phyloP scores from a whole-genome alignment of 2,888 invertebrate species.

The Stenichneumon culpator region DNA sequence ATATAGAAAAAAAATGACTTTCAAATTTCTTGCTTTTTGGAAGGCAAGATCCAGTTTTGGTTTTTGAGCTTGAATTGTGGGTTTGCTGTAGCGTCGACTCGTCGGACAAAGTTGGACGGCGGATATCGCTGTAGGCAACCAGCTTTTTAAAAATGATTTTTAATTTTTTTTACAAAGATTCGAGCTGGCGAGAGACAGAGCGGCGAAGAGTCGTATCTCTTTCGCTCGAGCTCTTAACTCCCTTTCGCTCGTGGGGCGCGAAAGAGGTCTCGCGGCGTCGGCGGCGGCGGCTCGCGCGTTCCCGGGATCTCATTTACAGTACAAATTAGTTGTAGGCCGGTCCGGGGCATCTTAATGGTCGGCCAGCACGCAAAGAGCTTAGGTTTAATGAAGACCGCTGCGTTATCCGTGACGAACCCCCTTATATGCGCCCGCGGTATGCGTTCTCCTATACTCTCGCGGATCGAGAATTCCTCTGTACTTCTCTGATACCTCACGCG shows the following conservation, averaged over 20 bases:
- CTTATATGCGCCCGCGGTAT: slow-evolving; percentile 37
- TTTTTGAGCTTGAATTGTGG: not conserved
- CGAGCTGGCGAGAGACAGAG: slow-evolving; percentile 30
- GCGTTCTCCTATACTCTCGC: slow-evolving; percentile 17
- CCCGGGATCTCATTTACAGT: slow-evolving; percentile 83
- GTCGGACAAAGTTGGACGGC: not conserved
- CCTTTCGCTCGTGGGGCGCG: slow-evolving; percentile 73
- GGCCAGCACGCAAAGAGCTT: slow-evolving; percentile 81
- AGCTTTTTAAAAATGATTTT: not conserved
- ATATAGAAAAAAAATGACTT: not conserved
- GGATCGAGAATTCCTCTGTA: not conserved
- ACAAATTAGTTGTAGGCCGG: slow-evolving; percentile 83
- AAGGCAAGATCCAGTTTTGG: too few species aligned
- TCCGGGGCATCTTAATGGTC: slow-evolving; percentile 80
- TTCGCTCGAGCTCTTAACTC: slow-evolving; percentile 37
- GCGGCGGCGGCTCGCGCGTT: slow-evolving; percentile 72
- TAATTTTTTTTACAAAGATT: not conserved
- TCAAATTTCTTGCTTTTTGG: not conserved
- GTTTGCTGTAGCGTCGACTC: not conserved
- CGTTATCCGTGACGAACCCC: slow-evolving; percentile 82
- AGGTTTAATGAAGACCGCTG: slow-evolving; percentile 83
- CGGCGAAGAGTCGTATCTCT: slow-evolving; percentile 40
- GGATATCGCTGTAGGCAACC: not conserved
- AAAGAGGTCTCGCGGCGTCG: slow-evolving; percentile 70
- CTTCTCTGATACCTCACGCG: not conserved